These are phyloP conservation scores for Ondatra zibethicus DNA, from an alignment of 2,113 vertebrate genomes.

Conservation along the genomic window DNA sequence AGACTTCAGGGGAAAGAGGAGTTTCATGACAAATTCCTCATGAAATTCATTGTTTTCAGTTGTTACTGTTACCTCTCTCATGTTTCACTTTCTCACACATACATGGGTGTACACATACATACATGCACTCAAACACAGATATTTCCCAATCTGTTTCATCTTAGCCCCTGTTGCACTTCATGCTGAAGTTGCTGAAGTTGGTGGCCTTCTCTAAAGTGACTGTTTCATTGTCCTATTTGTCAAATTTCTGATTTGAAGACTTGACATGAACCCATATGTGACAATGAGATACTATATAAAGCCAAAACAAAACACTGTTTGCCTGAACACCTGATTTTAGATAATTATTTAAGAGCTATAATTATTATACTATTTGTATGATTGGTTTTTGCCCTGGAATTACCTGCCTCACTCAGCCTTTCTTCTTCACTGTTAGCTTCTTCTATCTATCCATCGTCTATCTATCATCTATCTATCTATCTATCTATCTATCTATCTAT, in stretches of 20 bases:
- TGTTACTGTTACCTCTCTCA: neutral
- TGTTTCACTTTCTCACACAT: neutral
- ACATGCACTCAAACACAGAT: neutral
- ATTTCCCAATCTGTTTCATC: neutral
- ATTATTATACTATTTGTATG: neutral
- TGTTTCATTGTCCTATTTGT: neutral
- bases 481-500: neutral
- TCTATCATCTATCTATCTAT: neutral
- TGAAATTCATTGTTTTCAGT: neutral
- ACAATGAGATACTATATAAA: neutral
- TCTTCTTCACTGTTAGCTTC: neutral
- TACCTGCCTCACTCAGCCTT: neutral
- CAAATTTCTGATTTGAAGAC: slow-evolving; percentile 16
- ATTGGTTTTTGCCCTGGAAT: neutral
- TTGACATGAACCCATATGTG: neutral
- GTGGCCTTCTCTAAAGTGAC: neutral
- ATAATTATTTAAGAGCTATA: neutral
- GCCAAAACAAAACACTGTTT: neutral
- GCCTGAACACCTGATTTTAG: neutral
- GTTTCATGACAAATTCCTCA: slow-evolving; percentile 11
- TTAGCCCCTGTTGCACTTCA: neutral
- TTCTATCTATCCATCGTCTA: neutral
- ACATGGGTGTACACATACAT: neutral
- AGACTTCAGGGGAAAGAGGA: neutral
- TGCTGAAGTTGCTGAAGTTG: neutral